Conservation (phyloP, 2,888 invertebrate species). For the Leptodirus hochenwartii region DNA sequence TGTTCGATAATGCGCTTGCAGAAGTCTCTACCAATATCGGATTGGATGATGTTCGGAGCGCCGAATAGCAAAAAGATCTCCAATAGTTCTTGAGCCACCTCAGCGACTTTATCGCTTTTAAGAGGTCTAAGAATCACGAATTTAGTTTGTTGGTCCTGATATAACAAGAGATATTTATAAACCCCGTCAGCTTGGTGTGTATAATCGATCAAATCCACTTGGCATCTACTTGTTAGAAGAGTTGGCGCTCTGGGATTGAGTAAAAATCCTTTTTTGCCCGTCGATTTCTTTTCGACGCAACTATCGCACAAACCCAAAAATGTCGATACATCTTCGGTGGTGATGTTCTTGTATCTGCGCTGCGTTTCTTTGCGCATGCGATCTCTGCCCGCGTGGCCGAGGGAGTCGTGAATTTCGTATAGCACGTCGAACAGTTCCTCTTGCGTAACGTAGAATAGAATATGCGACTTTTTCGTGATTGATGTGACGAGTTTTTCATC, state of each 20-base stretch:
- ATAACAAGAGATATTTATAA: conserved; percentile 10
- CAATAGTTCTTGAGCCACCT: conserved; percentile 7
- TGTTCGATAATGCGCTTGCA: conserved; percentile 6
- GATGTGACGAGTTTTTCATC: not conserved
- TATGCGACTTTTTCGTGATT: not conserved
- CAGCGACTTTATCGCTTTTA: conserved; percentile 8
- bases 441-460: not conserved
- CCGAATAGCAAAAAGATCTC: conserved; percentile 6
- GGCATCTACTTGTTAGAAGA: not conserved
- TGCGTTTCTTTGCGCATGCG: not conserved
- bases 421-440: conserved; percentile 1
- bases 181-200: conserved; percentile 9
- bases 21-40: conserved; percentile 6
- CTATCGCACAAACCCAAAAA: conserved; percentile 1
- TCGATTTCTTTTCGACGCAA: not conserved
- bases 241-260: not conserved
- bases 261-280: too few relatives aligned
- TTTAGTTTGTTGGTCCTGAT: conserved; percentile 11
- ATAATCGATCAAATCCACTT: conserved; percentile 6
- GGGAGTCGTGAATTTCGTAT: not conserved
- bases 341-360: not conserved
- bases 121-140: conserved; percentile 10
- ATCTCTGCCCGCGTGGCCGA: not conserved
- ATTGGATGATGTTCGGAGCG: too few relatives aligned
- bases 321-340: not conserved